Evolutionary conservation across 2,113 vertebrate species (phyloP).

Genomic region (Marmota flaviventris): DNA sequence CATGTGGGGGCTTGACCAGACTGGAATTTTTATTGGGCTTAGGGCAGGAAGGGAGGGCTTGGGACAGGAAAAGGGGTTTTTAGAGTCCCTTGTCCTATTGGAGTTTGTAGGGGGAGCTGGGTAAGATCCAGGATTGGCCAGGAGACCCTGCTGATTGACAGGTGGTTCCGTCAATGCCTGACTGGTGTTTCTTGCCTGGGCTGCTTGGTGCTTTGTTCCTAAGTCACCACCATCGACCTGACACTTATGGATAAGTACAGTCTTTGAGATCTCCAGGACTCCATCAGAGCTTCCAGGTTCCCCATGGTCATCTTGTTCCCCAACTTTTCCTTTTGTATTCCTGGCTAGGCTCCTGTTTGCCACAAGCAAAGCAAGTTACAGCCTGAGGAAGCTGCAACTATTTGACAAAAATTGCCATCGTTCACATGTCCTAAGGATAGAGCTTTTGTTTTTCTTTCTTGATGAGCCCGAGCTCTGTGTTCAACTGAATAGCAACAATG

Average conservation of each 20-base stretch:
- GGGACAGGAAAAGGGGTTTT: too few relatives aligned
- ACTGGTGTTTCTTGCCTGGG: too few relatives aligned
- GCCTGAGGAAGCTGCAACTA: not conserved
- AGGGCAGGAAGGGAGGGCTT: too few relatives aligned
- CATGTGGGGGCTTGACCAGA: too few relatives aligned
- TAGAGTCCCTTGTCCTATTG: too few relatives aligned
- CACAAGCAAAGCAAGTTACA: not conserved
- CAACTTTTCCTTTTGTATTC: not conserved
- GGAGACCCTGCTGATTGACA: too few relatives aligned
- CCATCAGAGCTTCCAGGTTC: not conserved
- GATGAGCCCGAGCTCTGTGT: not conserved
- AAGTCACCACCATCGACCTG: too few relatives aligned
- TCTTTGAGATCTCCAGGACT: not conserved
- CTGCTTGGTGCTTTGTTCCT: too few relatives aligned
- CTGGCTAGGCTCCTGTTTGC: not conserved
- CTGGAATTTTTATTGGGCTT: too few relatives aligned
- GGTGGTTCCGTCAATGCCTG: too few relatives aligned
- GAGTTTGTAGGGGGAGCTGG: too few relatives aligned
- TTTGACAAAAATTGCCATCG: not conserved
- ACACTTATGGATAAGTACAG: not conserved
- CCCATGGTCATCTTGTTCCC: not conserved
- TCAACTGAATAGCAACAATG: not conserved
- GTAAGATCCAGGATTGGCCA: too few relatives aligned
- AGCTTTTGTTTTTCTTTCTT: not conserved
- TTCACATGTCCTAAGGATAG: not conserved